Conservation (phyloP, 1,140 invertebrate species). For the Conus betulinus region DNA sequence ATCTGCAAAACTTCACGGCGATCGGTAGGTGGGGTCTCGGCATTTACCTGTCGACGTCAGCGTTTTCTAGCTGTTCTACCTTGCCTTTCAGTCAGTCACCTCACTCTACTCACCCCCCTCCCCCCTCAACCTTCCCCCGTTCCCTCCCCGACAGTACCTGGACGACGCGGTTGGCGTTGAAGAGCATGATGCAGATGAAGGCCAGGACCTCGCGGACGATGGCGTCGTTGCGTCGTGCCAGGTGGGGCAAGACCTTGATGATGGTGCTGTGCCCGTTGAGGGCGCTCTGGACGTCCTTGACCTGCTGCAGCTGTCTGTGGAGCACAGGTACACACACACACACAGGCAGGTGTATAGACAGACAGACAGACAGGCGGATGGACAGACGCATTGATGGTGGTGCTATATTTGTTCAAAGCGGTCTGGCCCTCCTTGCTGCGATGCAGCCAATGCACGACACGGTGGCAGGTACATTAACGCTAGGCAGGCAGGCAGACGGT, state of each 20-base stretch:
- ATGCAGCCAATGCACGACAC: too few relatives aligned
- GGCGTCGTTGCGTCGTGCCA: slow-evolving; percentile 70
- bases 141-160: slow-evolving; percentile 60
- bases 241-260: slow-evolving; percentile 71
- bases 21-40: too few relatives aligned
- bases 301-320: slow-evolving; percentile 67
- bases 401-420: too few relatives aligned
- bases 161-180: slow-evolving; percentile 75
- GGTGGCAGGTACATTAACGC: too few relatives aligned
- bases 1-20: too few relatives aligned
- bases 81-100: too few relatives aligned
- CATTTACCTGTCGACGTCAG: too few relatives aligned
- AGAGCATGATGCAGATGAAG: slow-evolving; percentile 73
- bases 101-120: too few relatives aligned
- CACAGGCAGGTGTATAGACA: neutral
- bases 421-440: too few relatives aligned
- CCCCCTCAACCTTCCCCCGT: too few relatives aligned
- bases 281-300: slow-evolving; percentile 70
- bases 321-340: neutral
- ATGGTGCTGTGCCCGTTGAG: slow-evolving; percentile 70
- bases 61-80: too few relatives aligned
- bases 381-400: neutral
- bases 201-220: slow-evolving; percentile 73
- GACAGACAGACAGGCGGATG: neutral
- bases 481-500: too few relatives aligned